Evolutionary conservation across 2,797 vertebrate genomes (phyloP).

Genomic region (Brotogeris chrysoptera): DNA sequence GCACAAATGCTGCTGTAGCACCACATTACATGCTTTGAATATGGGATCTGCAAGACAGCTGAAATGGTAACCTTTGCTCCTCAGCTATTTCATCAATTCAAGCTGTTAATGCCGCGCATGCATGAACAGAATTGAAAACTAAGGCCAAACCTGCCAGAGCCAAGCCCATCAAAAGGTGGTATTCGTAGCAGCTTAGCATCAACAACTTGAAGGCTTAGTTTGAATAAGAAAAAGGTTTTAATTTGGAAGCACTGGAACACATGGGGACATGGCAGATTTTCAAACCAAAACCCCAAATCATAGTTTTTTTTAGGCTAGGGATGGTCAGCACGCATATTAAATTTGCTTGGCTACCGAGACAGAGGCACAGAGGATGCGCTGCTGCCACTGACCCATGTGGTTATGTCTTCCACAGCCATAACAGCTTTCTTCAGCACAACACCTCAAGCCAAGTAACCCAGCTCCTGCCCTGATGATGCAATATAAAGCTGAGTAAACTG

Average conservation of each 20-base stretch:
- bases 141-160: background rate
- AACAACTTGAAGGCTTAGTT: background rate
- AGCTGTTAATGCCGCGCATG: background rate
- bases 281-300: background rate
- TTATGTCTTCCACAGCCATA: background rate
- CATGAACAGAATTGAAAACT: background rate
- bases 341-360: background rate
- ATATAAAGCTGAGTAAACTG: background rate
- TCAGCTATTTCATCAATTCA: background rate
- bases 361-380: background rate
- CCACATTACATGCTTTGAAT: background rate
- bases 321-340: rapidly evolving
- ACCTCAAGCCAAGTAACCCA: background rate
- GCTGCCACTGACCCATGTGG: background rate
- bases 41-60: background rate
- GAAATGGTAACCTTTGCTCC: background rate
- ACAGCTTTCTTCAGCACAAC: background rate
- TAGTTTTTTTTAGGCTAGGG: background rate
- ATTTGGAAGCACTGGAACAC: background rate
- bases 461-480: background rate
- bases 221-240: background rate
- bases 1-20: background rate
- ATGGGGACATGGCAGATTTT: background rate
- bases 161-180: rapidly evolving
- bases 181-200: background rate